These are phyloP conservation scores for Epinotia ramella DNA, from an alignment of 2,888 invertebrate species.

Conservation along the genomic window DNA sequence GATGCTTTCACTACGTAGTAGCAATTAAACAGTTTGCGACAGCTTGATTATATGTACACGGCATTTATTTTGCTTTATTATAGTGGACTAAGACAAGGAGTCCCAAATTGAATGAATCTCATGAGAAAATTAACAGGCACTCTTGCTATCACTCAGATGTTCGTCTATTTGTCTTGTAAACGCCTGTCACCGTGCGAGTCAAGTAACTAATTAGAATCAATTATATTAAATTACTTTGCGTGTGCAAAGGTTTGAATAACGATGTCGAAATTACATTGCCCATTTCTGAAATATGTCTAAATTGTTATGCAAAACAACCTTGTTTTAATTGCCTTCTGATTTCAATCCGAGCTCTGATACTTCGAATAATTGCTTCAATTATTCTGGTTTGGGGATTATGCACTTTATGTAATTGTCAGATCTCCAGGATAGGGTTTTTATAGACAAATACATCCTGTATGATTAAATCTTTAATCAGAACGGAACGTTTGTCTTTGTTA, in stretches of 20 bases:
- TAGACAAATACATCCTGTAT: conserved; percentile 9
- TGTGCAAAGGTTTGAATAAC: background rate
- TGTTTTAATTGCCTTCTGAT: conserved; percentile 23
- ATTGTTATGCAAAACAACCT: conserved; percentile 22
- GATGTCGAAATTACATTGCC: background rate
- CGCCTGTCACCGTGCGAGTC: no score
- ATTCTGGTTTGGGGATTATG: conserved; percentile 16
- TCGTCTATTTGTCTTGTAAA: no score
- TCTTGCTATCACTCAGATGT: no score
- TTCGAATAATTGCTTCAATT: conserved; percentile 14
- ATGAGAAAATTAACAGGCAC: background rate
- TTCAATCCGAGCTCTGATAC: conserved; percentile 14
- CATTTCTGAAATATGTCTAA: background rate
- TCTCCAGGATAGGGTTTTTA: conserved; percentile 17
- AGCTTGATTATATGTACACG: conserved; percentile 5
- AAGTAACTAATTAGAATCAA: background rate
- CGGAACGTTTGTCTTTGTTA: conserved; percentile 33
- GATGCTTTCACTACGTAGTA: conserved; percentile 46
- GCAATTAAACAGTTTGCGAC: conserved; percentile 29
- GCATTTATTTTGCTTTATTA: background rate
- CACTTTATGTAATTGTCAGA: conserved; percentile 19
- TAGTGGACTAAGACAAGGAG: background rate
- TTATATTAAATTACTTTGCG: background rate
- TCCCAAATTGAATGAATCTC: background rate
- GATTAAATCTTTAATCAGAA: conserved; percentile 41